Conservation (phyloP, 2,113 vertebrate genomes). For the Cynocephalus volans region DNA sequence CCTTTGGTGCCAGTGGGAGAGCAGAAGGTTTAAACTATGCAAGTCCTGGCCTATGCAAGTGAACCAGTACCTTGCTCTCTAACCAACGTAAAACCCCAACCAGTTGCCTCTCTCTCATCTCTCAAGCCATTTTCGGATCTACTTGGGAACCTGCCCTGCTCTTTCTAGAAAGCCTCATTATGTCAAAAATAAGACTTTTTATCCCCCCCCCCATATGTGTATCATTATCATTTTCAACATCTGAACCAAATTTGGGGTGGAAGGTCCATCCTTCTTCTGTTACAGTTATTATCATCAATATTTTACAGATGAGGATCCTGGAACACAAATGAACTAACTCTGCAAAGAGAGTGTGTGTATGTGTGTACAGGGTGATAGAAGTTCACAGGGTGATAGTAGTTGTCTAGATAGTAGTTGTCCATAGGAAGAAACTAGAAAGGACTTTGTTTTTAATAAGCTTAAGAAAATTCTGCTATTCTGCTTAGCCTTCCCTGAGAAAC, state of each 20-base stretch:
- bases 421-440: neutral
- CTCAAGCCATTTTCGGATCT: neutral
- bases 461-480: neutral
- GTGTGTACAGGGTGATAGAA: neutral
- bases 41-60: neutral
- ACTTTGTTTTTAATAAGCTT: constrained; percentile 12
- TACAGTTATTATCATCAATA: neutral
- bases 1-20: neutral
- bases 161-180: neutral
- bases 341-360: neutral
- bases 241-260: neutral
- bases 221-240: neutral
- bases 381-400: neutral
- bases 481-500: neutral
- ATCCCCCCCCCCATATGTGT: neutral
- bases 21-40: neutral
- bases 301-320: neutral
- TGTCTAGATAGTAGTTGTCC: neutral
- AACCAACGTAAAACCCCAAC: neutral
- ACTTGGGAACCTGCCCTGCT: neutral
- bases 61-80: neutral
- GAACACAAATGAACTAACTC: neutral
- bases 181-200: neutral
- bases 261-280: neutral
- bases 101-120: neutral